A percentile compares a stretch with the other conserved stretches of the same genome.
These are phyloP conservation scores for Lamellibrachia satsuma DNA, from an alignment of 2,888 invertebrate species.

Conservation along the genomic window DNA sequence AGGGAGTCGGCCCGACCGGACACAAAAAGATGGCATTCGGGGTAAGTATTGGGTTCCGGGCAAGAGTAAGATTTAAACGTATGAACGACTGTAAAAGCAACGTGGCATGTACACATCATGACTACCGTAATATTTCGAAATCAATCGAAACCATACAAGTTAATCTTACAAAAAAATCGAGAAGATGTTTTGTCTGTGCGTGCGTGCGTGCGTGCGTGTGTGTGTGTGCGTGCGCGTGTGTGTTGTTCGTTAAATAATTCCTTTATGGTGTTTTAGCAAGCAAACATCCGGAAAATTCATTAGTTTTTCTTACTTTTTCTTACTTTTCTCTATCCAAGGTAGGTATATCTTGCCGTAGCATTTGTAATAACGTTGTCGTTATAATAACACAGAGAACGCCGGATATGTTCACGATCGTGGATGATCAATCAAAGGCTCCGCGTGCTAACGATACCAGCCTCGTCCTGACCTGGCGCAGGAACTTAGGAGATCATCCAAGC, in stretches of 20 bases:
- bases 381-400: neutral
- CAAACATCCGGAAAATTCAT: neutral
- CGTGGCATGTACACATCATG: neutral
- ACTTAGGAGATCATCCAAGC: neutral
- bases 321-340: neutral
- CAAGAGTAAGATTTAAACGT: neutral
- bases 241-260: neutral
- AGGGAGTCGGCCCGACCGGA: neutral
- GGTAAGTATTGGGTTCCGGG: neutral
- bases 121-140: neutral
- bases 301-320: too few species aligned
- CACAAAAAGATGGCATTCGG: neutral
- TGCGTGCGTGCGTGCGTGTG: too few species aligned
- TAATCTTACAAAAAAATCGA: neutral
- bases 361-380: neutral
- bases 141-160: neutral
- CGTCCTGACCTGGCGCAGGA: conserved; percentile 23
- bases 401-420: conserved; percentile 33
- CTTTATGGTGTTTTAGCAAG: neutral
- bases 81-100: neutral
- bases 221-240: neutral
- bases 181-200: too few species aligned
- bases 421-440: conserved; percentile 36
- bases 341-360: neutral
- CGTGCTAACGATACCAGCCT: conserved; percentile 28